These are phyloP conservation scores for Cervus canadensis DNA, from an alignment of 2,113 vertebrate species.

Conservation along the genomic window DNA sequence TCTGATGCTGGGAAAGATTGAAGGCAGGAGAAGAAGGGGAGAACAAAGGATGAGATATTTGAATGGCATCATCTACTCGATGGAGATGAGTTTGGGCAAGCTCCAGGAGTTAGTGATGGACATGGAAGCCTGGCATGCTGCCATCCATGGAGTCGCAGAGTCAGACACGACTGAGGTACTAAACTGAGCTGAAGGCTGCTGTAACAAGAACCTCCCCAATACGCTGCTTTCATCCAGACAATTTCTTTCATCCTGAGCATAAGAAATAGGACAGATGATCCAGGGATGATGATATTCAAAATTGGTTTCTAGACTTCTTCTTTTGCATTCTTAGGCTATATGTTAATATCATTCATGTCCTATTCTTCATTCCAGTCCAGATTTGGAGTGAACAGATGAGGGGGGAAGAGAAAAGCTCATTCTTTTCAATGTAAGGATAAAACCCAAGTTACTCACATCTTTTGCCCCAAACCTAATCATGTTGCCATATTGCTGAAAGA, in stretches of 20 bases:
- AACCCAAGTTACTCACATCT: neutral
- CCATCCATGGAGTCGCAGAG: no score
- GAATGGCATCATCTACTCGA: no score
- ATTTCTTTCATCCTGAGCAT: neutral
- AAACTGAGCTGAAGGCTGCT: no score
- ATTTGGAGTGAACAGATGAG: rapidly evolving
- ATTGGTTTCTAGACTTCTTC: neutral
- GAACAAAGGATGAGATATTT: no score
- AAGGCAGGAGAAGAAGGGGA: no score
- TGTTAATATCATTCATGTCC: neutral
- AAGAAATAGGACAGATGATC: neutral
- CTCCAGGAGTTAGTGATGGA: no score
- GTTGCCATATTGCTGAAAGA: neutral
- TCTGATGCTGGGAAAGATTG: no score
- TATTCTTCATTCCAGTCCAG: neutral
- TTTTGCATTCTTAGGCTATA: neutral
- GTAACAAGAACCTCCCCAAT: neutral
- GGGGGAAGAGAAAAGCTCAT: neutral
- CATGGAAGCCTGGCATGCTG: no score
- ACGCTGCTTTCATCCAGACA: neutral
- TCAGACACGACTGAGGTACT: no score
- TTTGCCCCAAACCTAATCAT: neutral
- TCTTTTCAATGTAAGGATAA: neutral
- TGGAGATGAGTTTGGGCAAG: no score
- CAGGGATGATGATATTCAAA: neutral